These are phyloP conservation scores for Campaea margaritaria DNA, from an alignment of 2,888 invertebrate species.

Conservation along the genomic window DNA sequence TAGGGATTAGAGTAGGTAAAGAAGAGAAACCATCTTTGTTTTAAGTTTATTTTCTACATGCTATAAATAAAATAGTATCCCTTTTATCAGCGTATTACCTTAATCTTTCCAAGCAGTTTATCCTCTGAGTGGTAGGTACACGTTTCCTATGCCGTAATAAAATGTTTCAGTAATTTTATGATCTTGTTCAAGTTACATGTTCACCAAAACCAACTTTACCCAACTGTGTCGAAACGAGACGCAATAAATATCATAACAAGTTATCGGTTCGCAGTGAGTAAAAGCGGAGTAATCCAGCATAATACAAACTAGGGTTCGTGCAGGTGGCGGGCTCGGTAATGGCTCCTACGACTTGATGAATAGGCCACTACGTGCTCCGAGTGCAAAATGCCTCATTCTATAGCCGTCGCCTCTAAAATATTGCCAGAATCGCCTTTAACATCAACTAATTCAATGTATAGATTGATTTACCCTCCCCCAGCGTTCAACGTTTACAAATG, in stretches of 20 bases:
- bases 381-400: conserved; percentile 75
- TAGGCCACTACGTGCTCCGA: conserved; percentile 75
- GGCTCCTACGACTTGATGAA: conserved; percentile 78
- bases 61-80: no score
- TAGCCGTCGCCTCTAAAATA: conserved; percentile 75
- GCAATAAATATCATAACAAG: conserved; percentile 50
- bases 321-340: conserved; percentile 79
- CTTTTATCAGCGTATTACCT: no score
- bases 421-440: conserved; percentile 77
- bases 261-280: conserved; percentile 67
- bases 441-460: conserved; percentile 80
- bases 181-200: conserved; percentile 1
- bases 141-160: no score
- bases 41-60: no score
- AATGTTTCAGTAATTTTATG: not conserved
- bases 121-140: no score
- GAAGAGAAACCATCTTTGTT: no score
- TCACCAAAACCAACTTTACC: not conserved
- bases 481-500: conserved; percentile 71
- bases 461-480: conserved; percentile 73
- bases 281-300: conserved; percentile 72
- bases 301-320: conserved; percentile 74
- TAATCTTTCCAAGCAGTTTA: no score
- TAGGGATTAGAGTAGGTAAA: no score
- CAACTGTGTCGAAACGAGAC: no score